Evolutionary conservation across 2,888 invertebrate genomes (phyloP), one percentile per base, ranked within the genome.

Genomic region (Terebella lapidaria): DNA sequence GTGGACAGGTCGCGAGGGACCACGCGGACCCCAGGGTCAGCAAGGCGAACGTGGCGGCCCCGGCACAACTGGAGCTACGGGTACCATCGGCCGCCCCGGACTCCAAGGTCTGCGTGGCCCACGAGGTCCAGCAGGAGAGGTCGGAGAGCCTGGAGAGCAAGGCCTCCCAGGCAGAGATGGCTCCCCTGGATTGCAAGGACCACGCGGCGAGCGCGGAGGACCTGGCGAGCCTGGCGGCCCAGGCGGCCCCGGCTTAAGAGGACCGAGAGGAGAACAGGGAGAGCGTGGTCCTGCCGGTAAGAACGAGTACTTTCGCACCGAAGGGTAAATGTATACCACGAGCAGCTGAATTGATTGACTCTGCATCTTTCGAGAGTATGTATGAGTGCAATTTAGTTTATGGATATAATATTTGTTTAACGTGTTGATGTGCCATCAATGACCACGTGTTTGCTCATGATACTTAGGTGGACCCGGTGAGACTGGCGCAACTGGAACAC

Each of bases 41-140:
- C 42, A 35, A 35, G 75, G 75, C 54, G 58, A 66, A 22, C 64
- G 69, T 24, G 75, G 76, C 52, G 68, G 70, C 18, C 65, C 71
- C n/a, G 75, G 75, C 52, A 61, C 67, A 5, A 66, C 68, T 58
- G 59, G 60, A 3, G 57, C 54, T 46, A 52, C 57, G 52, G 60
- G 60, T 25, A 4, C 57, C n/a, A 4, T 27, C 20, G 60, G 60
- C 22, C 42, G 52, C 30, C 54, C 56, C 22, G 60, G 49, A 56
- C 47, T 64, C 56, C 22, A 54, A 53, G 69, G 74, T 10, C 54
- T 53, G 30, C 57, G 62, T 30, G 61, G 68, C 58, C 22, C 52
- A 56, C 66, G 63, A 35, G 64, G 55, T 30, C 47, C 54, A 51
- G 45, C 62, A 4, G 62, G 62, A 52, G 42, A 46, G 27, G 53